Percentiles rank a stretch among this genome's conserved stretches.
These are phyloP conservation scores for Burhinus oedicnemus DNA, from an alignment of 2,113 vertebrate species.

Conservation along the genomic window DNA sequence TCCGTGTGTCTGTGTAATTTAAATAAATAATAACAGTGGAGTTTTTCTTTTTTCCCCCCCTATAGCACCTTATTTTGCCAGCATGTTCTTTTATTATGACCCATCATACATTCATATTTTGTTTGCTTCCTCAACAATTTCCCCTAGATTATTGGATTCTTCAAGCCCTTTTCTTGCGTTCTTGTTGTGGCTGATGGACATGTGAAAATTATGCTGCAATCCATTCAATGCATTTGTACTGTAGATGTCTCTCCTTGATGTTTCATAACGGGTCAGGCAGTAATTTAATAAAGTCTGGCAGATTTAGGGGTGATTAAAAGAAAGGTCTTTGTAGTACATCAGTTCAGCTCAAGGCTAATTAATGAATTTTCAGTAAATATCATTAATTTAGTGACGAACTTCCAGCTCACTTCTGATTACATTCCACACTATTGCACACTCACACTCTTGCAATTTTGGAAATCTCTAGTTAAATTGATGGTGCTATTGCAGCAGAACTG, in stretches of 20 bases:
- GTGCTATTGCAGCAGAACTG: not conserved
- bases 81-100: not conserved
- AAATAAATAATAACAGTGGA: not conserved
- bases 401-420: not conserved
- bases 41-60: accelerated
- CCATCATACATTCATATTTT: not conserved
- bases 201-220: not conserved
- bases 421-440: not conserved
- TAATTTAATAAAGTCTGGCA: not conserved
- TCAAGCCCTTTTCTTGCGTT: not conserved
- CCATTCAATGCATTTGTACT: not conserved
- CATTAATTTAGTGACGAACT: not conserved
- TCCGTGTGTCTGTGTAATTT: not conserved
- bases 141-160: not conserved
- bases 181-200: not conserved
- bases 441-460: not conserved
- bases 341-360: not conserved
- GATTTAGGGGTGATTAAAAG: not conserved
- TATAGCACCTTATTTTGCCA: not conserved
- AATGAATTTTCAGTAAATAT: not conserved
- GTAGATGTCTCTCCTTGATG: not conserved
- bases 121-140: not conserved
- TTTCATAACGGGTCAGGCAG: not conserved
- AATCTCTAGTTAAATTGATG: not conserved
- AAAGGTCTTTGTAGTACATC: not conserved